Percentiles rank a stretch among this genome's conserved stretches.
phyloP scores from a whole-genome alignment of 2,888 invertebrate species.

The Sinelater perroti region DNA sequence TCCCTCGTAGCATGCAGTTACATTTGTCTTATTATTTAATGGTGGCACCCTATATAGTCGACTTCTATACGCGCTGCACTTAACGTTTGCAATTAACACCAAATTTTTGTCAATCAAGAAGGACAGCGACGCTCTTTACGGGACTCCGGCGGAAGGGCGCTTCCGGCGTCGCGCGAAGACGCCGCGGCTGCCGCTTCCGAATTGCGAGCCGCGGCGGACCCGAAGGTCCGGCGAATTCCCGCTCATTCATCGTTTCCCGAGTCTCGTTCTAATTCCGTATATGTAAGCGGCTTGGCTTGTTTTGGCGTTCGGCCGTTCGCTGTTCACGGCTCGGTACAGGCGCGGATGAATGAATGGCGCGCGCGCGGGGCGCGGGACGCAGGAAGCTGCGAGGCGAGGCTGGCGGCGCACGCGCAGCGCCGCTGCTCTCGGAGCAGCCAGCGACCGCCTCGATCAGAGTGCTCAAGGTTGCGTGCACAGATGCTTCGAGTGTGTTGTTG shows the following conservation, averaged over 20 bases:
- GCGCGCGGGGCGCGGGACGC: slow-evolving; percentile 57
- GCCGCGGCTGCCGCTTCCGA: slow-evolving; percentile 44
- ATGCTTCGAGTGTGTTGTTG: slow-evolving; percentile 67
- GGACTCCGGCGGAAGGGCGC: too few relatives aligned
- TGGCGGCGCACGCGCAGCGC: slow-evolving; percentile 56
- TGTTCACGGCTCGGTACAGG: slow-evolving; percentile 62
- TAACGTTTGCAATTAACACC: too few relatives aligned
- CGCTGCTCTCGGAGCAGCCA: slow-evolving; percentile 59
- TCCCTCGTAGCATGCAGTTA: too few relatives aligned
- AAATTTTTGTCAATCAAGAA: too few relatives aligned
- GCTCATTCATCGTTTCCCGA: slow-evolving; percentile 56
- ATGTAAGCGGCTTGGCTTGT: slow-evolving; percentile 52
- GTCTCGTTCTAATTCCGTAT: slow-evolving; percentile 56
- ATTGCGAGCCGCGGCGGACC: slow-evolving; percentile 42
- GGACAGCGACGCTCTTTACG: too few relatives aligned
- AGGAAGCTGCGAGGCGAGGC: slow-evolving; percentile 61
- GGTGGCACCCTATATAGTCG: too few relatives aligned
- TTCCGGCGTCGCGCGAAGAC: slow-evolving; percentile 29
- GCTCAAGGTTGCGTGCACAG: slow-evolving; percentile 69
- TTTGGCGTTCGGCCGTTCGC: too few relatives aligned
- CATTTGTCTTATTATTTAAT: too few relatives aligned
- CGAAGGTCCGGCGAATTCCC: slow-evolving; percentile 48
- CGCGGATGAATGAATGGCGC: slow-evolving; percentile 54
- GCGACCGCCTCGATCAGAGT: slow-evolving; percentile 68
- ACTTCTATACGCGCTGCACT: too few relatives aligned